These are phyloP conservation scores for Xanthia togata DNA, from an alignment of 2,888 invertebrate species.

Conservation along the genomic window DNA sequence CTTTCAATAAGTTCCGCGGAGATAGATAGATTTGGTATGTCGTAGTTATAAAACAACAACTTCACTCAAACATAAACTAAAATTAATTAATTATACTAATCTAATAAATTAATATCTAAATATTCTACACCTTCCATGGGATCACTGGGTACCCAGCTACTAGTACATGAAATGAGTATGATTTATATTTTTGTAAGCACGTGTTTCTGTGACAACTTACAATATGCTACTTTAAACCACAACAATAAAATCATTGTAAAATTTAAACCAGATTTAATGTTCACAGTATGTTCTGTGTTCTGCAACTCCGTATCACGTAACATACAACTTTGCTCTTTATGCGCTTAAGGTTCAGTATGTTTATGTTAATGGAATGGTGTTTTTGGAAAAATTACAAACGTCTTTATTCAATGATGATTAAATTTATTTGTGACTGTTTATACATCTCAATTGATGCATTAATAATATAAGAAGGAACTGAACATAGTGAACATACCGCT, in stretches of 20 bases:
- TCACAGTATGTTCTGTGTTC: slow-evolving; percentile 20
- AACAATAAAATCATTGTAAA: slow-evolving; percentile 27
- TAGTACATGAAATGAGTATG: no score
- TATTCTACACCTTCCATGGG: background rate
- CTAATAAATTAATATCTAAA: slow-evolving; percentile 3
- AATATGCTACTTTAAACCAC: background rate
- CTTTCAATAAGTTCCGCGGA: background rate
- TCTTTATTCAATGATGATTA: no score
- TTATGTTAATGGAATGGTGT: no score
- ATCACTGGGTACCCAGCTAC: background rate
- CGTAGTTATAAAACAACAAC: background rate
- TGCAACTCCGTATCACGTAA: slow-evolving; percentile 20
- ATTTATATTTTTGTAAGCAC: no score
- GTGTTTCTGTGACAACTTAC: no score
- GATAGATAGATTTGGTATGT: background rate
- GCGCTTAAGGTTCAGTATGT: no score
- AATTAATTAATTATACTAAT: background rate
- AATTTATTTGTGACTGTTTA: no score
- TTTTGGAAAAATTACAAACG: no score
- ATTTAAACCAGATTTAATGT: slow-evolving; percentile 3
- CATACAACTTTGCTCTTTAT: slow-evolving; percentile 20
- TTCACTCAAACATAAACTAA: background rate
- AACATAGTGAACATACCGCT: background rate
- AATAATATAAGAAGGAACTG: background rate
- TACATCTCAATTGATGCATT: background rate